Evolutionary conservation across 2,888 invertebrate species (phyloP).

Genomic region (Netelia virgata): DNA sequence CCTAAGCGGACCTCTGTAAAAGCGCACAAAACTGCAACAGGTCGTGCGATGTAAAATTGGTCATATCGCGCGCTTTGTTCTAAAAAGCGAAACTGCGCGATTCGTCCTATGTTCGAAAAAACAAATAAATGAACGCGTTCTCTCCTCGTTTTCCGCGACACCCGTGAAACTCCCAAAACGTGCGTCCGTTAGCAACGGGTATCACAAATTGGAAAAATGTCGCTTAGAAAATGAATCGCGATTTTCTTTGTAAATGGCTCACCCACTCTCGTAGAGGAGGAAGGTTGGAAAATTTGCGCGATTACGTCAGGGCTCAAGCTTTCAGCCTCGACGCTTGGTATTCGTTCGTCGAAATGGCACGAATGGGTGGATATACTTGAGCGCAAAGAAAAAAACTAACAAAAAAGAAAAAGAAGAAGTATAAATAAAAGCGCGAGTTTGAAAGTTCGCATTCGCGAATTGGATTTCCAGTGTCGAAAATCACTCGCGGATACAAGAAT

Average conservation of each 20-base stretch:
- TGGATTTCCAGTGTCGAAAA: conserved; percentile 1
- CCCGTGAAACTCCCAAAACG: conserved; percentile 59
- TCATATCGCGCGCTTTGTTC: conserved; percentile 24
- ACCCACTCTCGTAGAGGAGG: too few species aligned
- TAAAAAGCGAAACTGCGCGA: conserved; percentile 7
- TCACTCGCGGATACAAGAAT: conserved; percentile 27
- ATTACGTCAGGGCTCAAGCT: not conserved
- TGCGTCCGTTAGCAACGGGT: conserved; percentile 61
- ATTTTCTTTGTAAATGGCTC: not conserved
- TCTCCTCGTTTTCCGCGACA: conserved; percentile 13
- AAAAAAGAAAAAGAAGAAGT: not conserved
- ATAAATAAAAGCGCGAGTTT: conserved; percentile 7
- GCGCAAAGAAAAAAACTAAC: not conserved
- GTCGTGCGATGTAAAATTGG: conserved; percentile 18
- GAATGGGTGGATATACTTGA: not conserved
- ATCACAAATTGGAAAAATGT: conserved; percentile 44
- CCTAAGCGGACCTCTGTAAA: conserved; percentile 44
- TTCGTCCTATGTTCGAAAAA: not conserved
- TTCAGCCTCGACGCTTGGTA: conserved; percentile 5
- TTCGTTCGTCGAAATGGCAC: not conserved
- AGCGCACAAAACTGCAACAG: conserved; percentile 53
- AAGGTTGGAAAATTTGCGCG: not conserved
- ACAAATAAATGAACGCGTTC: conserved; percentile 7
- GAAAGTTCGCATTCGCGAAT: conserved; percentile 16
- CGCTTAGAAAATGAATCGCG: not conserved